These are phyloP conservation scores for Nerophis lumbriciformis DNA, from an alignment of 2,113 vertebrate genomes.

Conservation along the genomic window DNA sequence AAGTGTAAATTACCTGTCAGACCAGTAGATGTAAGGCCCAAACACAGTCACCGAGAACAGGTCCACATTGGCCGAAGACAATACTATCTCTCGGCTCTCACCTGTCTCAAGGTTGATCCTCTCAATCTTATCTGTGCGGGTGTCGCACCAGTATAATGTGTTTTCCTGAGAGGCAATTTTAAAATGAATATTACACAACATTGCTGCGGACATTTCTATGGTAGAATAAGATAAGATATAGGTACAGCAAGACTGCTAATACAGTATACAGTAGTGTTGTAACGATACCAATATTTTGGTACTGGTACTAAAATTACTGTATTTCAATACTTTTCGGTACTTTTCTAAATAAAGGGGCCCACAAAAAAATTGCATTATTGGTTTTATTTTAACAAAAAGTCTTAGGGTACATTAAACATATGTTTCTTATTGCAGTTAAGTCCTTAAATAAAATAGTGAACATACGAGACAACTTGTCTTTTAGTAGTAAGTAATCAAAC, in stretches of 20 bases:
- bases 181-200: constrained; percentile 68
- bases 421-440: too few species aligned
- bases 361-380: too few species aligned
- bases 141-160: constrained; percentile 99
- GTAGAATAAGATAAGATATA: constrained; percentile 50
- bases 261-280: neutral
- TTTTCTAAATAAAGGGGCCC: too few species aligned
- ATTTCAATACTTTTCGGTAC: too few species aligned
- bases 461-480: too few species aligned
- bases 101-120: constrained; percentile 98
- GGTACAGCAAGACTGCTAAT: neutral
- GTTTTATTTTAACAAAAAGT: too few species aligned
- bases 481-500: too few species aligned
- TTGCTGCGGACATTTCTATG: constrained; percentile 56
- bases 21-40: constrained; percentile 99
- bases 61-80: constrained; percentile 96
- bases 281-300: too few species aligned
- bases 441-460: too few species aligned
- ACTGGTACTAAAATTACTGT: too few species aligned
- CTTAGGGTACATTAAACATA: too few species aligned
- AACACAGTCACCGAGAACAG: constrained; percentile 97
- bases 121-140: constrained; percentile 98
- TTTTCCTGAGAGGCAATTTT: constrained; percentile 90
- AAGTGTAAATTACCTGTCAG: constrained; percentile 98
- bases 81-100: constrained; percentile 89